Conservation (phyloP, 2,888 invertebrate species). For the Panzeria rudis region DNA sequence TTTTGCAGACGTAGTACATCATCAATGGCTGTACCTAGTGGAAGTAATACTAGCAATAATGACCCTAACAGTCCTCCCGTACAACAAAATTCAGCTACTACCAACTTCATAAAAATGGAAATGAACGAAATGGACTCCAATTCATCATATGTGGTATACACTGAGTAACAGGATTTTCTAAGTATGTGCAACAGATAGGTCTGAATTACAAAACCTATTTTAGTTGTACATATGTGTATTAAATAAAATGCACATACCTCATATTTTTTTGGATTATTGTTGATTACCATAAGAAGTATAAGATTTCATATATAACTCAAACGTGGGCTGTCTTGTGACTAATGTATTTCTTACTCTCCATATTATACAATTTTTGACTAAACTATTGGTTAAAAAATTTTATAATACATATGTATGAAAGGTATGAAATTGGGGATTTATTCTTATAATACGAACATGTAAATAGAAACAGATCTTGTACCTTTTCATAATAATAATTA, state of each 20-base stretch:
- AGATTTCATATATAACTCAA: slow-evolving; percentile 7
- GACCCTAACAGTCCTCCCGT: slow-evolving; percentile 82
- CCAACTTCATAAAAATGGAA: slow-evolving; percentile 90
- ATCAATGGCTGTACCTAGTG: slow-evolving; percentile 47
- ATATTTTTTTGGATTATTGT: not conserved
- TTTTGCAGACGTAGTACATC: slow-evolving; percentile 68
- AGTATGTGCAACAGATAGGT: not conserved
- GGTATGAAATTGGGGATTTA: slow-evolving; percentile 25
- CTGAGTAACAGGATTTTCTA: slow-evolving; percentile 85
- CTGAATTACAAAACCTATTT: not conserved
- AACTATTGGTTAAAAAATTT: slow-evolving; percentile 18
- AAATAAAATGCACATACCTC: not conserved
- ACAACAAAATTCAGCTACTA: slow-evolving; percentile 85
- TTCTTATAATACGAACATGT: not conserved
- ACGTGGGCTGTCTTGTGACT: slow-evolving; percentile 27
- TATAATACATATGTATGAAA: slow-evolving; percentile 8
- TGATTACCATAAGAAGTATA: slow-evolving; percentile 4
- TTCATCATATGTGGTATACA: slow-evolving; percentile 93
- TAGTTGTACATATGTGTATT: not conserved
- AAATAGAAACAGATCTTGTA: slow-evolving; percentile 25
- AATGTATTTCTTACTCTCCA: not conserved
- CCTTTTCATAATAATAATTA: slow-evolving; percentile 35
- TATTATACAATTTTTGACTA: not conserved
- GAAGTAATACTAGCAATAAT: slow-evolving; percentile 81
- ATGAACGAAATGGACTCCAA: slow-evolving; percentile 89